These are phyloP conservation scores for Lepidostoma basale DNA, from an alignment of 1,140 invertebrate species.

Conservation along the genomic window DNA sequence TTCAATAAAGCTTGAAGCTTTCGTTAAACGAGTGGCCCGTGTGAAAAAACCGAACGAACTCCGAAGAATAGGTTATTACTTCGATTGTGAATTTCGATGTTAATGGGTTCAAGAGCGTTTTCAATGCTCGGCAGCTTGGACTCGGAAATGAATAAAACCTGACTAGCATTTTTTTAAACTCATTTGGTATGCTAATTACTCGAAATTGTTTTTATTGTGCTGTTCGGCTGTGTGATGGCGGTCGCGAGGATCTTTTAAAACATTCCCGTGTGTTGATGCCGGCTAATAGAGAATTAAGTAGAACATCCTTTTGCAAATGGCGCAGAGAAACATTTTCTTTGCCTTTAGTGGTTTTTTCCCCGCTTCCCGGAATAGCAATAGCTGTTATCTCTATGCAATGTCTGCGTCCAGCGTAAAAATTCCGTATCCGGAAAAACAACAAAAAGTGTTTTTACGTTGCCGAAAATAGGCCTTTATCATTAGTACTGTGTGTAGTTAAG, in stretches of 20 bases:
- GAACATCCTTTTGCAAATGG: conserved; percentile 33
- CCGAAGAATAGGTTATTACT: too few relatives aligned
- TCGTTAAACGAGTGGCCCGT: too few relatives aligned
- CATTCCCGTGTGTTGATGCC: conserved; percentile 40
- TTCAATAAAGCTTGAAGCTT: too few relatives aligned
- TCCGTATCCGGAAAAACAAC: background rate
- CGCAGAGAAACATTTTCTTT: conserved; percentile 23
- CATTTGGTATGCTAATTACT: conserved; percentile 41
- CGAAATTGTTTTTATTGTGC: conserved; percentile 29
- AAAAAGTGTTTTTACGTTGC: too few relatives aligned
- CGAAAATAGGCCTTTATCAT: too few relatives aligned
- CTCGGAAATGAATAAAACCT: too few relatives aligned
- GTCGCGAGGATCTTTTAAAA: conserved; percentile 34
- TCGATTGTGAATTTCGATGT: too few relatives aligned
- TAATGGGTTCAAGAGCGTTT: too few relatives aligned
- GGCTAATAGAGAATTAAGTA: conserved; percentile 42
- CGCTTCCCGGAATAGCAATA: background rate
- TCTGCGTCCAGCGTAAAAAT: background rate
- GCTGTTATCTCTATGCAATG: background rate
- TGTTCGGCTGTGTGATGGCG: conserved; percentile 13
- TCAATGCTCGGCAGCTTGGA: too few relatives aligned
- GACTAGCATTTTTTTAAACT: too few relatives aligned
- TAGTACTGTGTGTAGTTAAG: too few relatives aligned
- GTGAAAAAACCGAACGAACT: too few relatives aligned
- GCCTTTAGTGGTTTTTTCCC: conserved; percentile 25